Evolutionary conservation across 2,888 invertebrate species (phyloP), one percentile per base, ranked within the genome.

Genomic region (Hirtodrosophila cameraria): DNA sequence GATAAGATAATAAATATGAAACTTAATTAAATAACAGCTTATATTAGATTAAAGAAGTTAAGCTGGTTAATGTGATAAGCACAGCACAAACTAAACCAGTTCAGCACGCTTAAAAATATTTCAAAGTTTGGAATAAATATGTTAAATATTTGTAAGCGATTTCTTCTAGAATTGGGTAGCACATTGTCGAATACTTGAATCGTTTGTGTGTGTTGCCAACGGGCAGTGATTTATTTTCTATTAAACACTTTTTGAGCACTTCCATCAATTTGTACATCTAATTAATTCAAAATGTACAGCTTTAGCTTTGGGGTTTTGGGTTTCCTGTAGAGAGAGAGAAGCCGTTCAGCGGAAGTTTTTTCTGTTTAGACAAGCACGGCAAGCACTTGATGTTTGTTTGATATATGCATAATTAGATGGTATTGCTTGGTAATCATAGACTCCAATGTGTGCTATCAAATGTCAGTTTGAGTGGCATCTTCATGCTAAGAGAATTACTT

Each of bases 331-430:
- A 75, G 48, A 33, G n/a, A 59, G 59, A 75, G 48, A 33, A 12
- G 42, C 27, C 42, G 59, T 25, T 79, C 63, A 54, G 63, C 80
- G 86, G 80, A 81, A 81, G 86, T 60, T 82, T 60, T 82, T 65
- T 63, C 35, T 66, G 68, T 68, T 62, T 59, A 58, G 77, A 80
- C 84, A 67, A 35, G 57, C 45, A n/a, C n/a, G 50, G 33, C 53
- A 61, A 58, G 53, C 57, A 82, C 65, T 85, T 66, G 68, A 82
- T 16, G 61, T 62, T 43, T 43, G 59, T 62, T 42, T 43, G 58
- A 36, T 36, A 45, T 46, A 50, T 83, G 83, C 68, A 80, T 80
- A 86, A 80, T 80, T 80, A 86, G 76, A 79, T 70, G 64, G 46
- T 45, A 30, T 46, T 16, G 60, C 30, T 60, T 61, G 62, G 62